A percentile compares a stretch with the other conserved stretches of the same genome.
These are phyloP conservation scores for Pangasius larnaudii DNA, from an alignment of 2,797 vertebrate genomes.

Conservation along the genomic window DNA sequence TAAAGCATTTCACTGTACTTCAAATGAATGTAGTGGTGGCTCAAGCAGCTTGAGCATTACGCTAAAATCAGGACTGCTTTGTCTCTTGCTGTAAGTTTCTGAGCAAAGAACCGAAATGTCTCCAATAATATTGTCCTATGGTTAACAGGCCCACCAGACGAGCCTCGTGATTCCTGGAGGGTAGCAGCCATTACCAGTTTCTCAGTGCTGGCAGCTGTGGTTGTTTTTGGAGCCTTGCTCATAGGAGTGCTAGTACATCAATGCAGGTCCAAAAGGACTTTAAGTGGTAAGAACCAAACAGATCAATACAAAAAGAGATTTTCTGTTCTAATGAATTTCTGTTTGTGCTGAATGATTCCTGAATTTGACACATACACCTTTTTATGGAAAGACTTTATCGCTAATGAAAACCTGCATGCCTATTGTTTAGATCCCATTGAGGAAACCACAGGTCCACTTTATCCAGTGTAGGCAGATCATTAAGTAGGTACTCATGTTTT, in stretches of 20 bases:
- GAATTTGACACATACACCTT: not conserved
- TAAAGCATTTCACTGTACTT: not conserved
- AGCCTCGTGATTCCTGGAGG: constrained; percentile 74
- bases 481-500: constrained; percentile 55
- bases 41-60: not conserved
- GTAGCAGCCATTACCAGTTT: constrained; percentile 81
- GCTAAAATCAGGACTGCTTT: constrained; percentile 31
- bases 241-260: constrained; percentile 80
- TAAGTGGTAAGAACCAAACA: constrained; percentile 74
- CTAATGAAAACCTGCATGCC: constrained; percentile 36
- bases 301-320: not conserved
- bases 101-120: constrained; percentile 11
- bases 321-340: not conserved
- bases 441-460: constrained; percentile 82
- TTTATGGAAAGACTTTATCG: not conserved
- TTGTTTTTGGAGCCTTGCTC: constrained; percentile 75
- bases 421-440: constrained; percentile 78
- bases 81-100: constrained; percentile 38
- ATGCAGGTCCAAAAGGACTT: constrained; percentile 73
- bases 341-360: not conserved
- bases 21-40: constrained; percentile 6
- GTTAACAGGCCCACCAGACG: constrained; percentile 53
- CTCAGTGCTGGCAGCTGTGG: constrained; percentile 77
- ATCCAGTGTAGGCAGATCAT: constrained; percentile 75
- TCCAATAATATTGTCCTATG: constrained; percentile 47